These are phyloP conservation scores for Drosophila aff. DNA, from an alignment of 1,140 invertebrate species.

Conservation along the genomic window DNA sequence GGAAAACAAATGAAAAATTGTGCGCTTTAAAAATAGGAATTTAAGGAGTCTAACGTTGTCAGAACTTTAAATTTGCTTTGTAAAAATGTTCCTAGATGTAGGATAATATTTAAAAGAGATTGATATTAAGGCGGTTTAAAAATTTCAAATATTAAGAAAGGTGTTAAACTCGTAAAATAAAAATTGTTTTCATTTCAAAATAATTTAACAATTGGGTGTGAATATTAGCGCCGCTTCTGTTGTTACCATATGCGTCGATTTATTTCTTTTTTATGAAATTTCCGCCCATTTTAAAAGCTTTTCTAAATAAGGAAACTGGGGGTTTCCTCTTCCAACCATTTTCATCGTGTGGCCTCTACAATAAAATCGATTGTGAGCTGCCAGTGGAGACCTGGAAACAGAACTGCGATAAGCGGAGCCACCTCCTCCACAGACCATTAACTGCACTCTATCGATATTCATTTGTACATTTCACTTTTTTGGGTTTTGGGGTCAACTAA, in stretches of 20 bases:
- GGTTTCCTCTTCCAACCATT: slow-evolving; percentile 6
- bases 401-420: slow-evolving; percentile 22
- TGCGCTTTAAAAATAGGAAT: slow-evolving; percentile 1
- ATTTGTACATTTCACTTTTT: slow-evolving; percentile 64
- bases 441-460: slow-evolving; percentile 51
- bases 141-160: background rate
- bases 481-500: slow-evolving; percentile 76
- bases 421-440: slow-evolving; percentile 41
- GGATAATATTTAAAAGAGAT: background rate
- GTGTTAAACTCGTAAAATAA: background rate
- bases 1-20: slow-evolving; percentile 1
- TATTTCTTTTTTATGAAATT: background rate
- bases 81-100: background rate
- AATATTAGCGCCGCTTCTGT: background rate
- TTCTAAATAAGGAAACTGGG: slow-evolving; percentile 6
- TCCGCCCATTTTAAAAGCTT: background rate
- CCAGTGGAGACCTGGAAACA: background rate
- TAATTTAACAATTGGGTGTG: background rate
- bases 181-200: background rate
- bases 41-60: background rate
- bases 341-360: slow-evolving; percentile 7
- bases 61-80: background rate
- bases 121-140: background rate
- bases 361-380: slow-evolving; percentile 17
- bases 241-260: background rate